Percentiles rank a stretch among this genome's conserved stretches.
phyloP scores from a whole-genome alignment of 1,140 invertebrate species.

The Calosoma granatense region DNA sequence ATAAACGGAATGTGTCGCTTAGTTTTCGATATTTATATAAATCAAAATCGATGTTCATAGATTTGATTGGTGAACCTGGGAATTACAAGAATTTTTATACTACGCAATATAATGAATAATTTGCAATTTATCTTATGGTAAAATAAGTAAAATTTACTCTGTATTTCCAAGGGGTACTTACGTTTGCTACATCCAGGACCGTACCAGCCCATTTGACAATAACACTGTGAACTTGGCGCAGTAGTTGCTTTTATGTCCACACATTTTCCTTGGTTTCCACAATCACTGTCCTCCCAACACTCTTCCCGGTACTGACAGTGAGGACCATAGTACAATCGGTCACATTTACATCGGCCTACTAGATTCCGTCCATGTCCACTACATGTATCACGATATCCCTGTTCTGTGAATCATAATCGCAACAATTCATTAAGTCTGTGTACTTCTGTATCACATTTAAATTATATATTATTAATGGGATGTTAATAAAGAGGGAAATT shows the following conservation, averaged over 20 bases:
- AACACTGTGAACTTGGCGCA: slow-evolving; percentile 74
- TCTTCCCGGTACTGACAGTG: slow-evolving; percentile 79
- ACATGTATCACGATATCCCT: slow-evolving; percentile 69
- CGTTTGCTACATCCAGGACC: slow-evolving; percentile 67
- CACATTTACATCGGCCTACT: slow-evolving; percentile 68
- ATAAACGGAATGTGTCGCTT: slow-evolving; percentile 60
- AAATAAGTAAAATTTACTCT: too few species aligned
- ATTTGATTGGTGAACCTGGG: slow-evolving; percentile 54
- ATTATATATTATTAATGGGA: not conserved
- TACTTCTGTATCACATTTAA: not conserved
- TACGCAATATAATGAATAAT: slow-evolving; percentile 9
- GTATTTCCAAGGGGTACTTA: too few species aligned
- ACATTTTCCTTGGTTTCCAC: slow-evolving; percentile 74
- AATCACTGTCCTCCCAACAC: slow-evolving; percentile 72
- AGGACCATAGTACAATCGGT: slow-evolving; percentile 66
- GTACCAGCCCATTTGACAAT: slow-evolving; percentile 80
- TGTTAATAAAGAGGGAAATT: not conserved
- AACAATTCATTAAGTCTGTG: not conserved
- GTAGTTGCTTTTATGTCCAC: slow-evolving; percentile 67
- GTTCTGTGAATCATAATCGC: slow-evolving; percentile 44
- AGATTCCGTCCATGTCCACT: slow-evolving; percentile 70
- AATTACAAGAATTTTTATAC: slow-evolving; percentile 17
- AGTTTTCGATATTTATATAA: slow-evolving; percentile 60
- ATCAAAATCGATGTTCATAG: slow-evolving; percentile 50
- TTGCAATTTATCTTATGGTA: too few species aligned